Conservation (phyloP, 2,888 invertebrate species). For the Drosophila atripex region DNA sequence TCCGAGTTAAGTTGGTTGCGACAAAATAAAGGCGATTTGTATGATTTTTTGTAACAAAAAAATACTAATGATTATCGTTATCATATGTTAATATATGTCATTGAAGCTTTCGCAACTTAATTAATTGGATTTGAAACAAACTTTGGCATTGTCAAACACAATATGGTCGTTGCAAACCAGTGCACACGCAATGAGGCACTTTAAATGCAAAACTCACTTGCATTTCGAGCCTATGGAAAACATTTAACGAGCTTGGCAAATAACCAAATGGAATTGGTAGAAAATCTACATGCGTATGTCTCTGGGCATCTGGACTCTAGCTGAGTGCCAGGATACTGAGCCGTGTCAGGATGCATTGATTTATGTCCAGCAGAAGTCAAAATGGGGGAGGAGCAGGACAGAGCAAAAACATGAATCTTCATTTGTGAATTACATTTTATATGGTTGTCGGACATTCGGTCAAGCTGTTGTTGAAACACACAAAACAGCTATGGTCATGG, state of each 20-base stretch:
- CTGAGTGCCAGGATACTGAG: conserved; percentile 32
- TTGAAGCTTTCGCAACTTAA: conserved; percentile 18
- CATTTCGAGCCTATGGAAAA: conserved; percentile 22
- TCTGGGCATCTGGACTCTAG: neutral
- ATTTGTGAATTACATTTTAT: conserved; percentile 45
- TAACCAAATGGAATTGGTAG: conserved; percentile 11
- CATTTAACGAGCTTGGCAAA: conserved; percentile 32
- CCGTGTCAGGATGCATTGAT: conserved; percentile 48
- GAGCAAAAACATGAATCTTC: conserved; percentile 33
- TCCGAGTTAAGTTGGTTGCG: neutral
- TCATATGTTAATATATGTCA: neutral
- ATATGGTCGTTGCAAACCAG: conserved; percentile 10
- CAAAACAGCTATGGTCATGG: neutral
- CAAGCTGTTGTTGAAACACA: conserved; percentile 1
- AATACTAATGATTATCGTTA: neutral
- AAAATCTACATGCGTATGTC: neutral
- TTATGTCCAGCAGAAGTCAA: conserved; percentile 23
- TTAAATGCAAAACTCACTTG: conserved; percentile 47
- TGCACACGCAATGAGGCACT: conserved; percentile 39
- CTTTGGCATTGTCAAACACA: conserved; percentile 14
- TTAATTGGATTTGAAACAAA: conserved; percentile 4
- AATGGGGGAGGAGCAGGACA: neutral
- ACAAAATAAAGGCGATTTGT: neutral
- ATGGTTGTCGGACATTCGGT: conserved; percentile 22
- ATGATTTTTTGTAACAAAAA: neutral